Evolutionary conservation across 2,113 vertebrate genomes (phyloP), one percentile per base, ranked within the genome.

Genomic region (Benitochromis conjunctus): DNA sequence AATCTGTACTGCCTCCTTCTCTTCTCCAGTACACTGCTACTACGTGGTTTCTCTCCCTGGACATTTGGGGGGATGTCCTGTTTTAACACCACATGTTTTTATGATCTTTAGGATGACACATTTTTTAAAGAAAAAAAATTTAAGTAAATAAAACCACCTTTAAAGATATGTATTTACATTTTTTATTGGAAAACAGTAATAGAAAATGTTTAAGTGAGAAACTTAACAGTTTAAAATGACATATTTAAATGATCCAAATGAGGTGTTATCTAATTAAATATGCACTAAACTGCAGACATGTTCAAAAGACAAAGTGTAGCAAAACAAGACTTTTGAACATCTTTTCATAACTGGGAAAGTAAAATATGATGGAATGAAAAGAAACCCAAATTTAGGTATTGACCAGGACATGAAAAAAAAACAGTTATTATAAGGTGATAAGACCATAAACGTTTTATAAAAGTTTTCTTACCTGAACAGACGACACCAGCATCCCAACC

Each of bases 401-500:
- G 9, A 62, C 29, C 11, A 34, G 9, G 11, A 62, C 16, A 36
- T 0, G 18, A 62, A 1, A 62, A 0, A 0, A 58, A 60, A 60
- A 60, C 8, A 34, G 29, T 0, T 34, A 60, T 19, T 0, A 60
- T 60, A 60, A 19, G 19, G 29, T 19, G 9, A 60, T 60, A 19
- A 60, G 58, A 60, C 2, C 58, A 34, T 60, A 60, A 11, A 60
- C 9, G 34, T 9, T 0, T 19, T 34, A 19, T 29, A 36, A 62
- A 62, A 11, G 31, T 62, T 62, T 36, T 36, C 31, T 36, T 62
- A 62, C 58, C 58, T 62, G 58, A 62, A 62, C 58, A 62, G 31
- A 62, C 2, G 3, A 62, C 0, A 0, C 0, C 0, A 62, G 58
- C 58, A 0, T 62, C 58, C 29, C 3, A 0, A 60, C 29, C 58